These are phyloP conservation scores for Conus ventricosus DNA, from an alignment of 1,140 invertebrate species.

Conservation along the genomic window DNA sequence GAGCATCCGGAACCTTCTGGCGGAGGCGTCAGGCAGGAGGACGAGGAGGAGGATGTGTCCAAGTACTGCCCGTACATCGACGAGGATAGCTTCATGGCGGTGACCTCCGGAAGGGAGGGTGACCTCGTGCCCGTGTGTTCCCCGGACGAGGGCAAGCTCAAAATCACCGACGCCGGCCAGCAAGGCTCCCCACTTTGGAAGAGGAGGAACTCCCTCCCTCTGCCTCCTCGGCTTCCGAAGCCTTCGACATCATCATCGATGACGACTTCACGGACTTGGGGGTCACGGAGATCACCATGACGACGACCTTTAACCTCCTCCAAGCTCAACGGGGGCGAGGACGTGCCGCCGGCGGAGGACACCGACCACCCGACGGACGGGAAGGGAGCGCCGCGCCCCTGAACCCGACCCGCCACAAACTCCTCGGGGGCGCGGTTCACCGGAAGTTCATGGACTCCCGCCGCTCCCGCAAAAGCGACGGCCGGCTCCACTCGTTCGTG, in stretches of 20 bases:
- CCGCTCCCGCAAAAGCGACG: constrained; percentile 29
- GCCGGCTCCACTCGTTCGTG: constrained; percentile 62
- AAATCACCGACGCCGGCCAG: constrained; percentile 31
- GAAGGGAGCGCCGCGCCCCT: background rate
- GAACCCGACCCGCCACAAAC: background rate
- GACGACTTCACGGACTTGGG: constrained; percentile 34
- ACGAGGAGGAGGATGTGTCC: constrained; percentile 38
- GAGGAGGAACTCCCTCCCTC: constrained; percentile 45
- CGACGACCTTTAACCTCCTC: constrained; percentile 13
- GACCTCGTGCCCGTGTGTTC: background rate
- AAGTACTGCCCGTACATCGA: constrained; percentile 59
- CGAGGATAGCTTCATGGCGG: constrained; percentile 65
- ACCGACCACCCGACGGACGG: background rate
- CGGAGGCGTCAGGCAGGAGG: background rate
- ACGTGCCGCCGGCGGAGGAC: background rate
- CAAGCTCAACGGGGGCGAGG: constrained; percentile 9
- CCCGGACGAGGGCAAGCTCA: background rate
- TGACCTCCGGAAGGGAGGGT: constrained; percentile 66
- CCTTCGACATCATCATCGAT: constrained; percentile 41
- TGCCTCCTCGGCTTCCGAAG: constrained; percentile 33
- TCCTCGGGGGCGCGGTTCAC: background rate
- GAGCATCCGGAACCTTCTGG: too few species aligned
- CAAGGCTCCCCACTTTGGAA: constrained; percentile 67
- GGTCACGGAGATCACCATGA: constrained; percentile 21
- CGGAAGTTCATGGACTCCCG: background rate